Evolutionary conservation across 30 jellyfish, hydroid and myxozoan genomes (phyloP).

Genomic region (Hydractinia echinata): DNA sequence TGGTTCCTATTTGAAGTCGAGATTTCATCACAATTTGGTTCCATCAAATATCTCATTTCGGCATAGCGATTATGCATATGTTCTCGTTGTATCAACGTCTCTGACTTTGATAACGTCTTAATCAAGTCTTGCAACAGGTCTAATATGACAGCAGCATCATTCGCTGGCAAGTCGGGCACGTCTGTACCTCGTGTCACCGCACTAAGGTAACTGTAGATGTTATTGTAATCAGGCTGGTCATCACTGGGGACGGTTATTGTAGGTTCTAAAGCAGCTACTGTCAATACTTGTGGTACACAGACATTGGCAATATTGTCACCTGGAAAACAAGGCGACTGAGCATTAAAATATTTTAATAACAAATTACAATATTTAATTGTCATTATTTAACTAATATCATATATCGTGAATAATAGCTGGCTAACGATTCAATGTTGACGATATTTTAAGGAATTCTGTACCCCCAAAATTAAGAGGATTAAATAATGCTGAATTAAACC

Average conservation of each 20-base stretch:
- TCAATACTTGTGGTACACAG: conserved; percentile 69
- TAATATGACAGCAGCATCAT: conserved; percentile 57
- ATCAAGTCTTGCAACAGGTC: conserved; percentile 48
- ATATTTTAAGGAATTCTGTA: too few species aligned
- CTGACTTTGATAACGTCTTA: conserved; percentile 45
- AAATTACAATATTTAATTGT: neutral
- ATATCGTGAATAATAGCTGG: too few species aligned
- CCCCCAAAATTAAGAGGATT: too few species aligned
- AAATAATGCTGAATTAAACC: too few species aligned
- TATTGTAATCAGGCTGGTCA: conserved; percentile 34
- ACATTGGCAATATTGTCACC: conserved; percentile 55
- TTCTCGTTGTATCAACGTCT: conserved; percentile 56
- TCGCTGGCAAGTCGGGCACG: conserved; percentile 52
- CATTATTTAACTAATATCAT: too few species aligned
- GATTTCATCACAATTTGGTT: neutral
- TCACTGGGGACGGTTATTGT: neutral
- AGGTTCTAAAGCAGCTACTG: conserved; percentile 75
- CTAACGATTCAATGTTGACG: too few species aligned
- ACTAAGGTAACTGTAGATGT: conserved; percentile 52
- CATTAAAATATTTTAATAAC: neutral
- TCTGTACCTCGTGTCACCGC: conserved; percentile 46
- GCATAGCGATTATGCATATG: conserved; percentile 48
- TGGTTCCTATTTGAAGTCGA: neutral
- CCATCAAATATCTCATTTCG: conserved; percentile 13
- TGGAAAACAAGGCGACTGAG: neutral